phyloP scores from a whole-genome alignment of 2,888 invertebrate genomes.

The Athripsodes cinereus region DNA sequence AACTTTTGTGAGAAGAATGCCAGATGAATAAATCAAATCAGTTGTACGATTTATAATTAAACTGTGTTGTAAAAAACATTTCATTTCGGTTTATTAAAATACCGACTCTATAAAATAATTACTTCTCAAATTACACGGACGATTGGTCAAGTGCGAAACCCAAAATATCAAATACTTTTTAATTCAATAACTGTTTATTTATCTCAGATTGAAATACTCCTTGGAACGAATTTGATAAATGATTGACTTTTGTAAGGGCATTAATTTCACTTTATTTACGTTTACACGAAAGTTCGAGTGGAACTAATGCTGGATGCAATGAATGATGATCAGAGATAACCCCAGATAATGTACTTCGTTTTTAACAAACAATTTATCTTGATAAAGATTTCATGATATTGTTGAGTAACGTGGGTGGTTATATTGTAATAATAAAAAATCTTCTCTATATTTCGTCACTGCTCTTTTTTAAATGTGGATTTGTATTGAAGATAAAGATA shows the following conservation, averaged over 20 bases:
- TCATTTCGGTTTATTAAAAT: too few species aligned
- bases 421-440: too few species aligned
- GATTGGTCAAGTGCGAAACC: conserved; percentile 2
- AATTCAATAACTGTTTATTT: not conserved
- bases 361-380: too few species aligned
- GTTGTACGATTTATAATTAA: too few species aligned
- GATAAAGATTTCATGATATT: too few species aligned
- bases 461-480: too few species aligned
- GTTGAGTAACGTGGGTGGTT: too few species aligned
- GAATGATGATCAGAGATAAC: not conserved
- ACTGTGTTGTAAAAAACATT: too few species aligned
- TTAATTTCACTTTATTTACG: not conserved
- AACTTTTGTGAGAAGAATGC: too few species aligned
- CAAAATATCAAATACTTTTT: not conserved
- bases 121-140: not conserved
- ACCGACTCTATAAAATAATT: not conserved
- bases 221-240: conserved; percentile 2
- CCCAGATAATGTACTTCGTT: not conserved
- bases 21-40: too few species aligned
- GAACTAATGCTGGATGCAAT: not conserved
- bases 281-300: not conserved
- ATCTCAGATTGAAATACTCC: not conserved
- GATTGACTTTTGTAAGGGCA: not conserved
- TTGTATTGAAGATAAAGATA: too few species aligned
- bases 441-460: too few species aligned